Percentiles rank a stretch among this genome's conserved stretches.
phyloP scores from a whole-genome alignment of 2,888 invertebrate species.

The Loripinus fragilis region DNA sequence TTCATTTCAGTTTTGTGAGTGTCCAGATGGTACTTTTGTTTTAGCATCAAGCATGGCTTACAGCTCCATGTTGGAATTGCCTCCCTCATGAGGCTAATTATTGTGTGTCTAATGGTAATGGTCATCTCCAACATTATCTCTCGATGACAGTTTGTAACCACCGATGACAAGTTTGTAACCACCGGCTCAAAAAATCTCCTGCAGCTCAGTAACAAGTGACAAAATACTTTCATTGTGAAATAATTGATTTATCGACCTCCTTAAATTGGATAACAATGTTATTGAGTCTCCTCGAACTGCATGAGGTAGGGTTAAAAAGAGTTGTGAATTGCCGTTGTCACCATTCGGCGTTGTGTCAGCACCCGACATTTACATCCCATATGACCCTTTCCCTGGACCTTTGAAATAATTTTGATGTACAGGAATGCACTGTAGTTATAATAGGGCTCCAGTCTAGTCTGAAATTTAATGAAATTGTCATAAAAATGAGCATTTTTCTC shows the following conservation, averaged over 20 bases:
- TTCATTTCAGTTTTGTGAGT: too few relatives aligned
- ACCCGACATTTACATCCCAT: neutral
- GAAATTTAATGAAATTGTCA: conserved; percentile 18
- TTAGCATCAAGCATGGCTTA: too few relatives aligned
- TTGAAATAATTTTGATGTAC: conserved; percentile 2
- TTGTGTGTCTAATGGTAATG: too few relatives aligned
- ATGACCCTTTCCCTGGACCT: neutral
- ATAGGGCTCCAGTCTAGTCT: neutral
- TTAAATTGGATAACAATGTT: conserved; percentile 13
- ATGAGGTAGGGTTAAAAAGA: conserved; percentile 15
- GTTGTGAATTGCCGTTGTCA: neutral
- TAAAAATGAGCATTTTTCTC: neutral
- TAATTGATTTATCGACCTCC: conserved; percentile 9
- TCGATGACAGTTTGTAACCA: neutral
- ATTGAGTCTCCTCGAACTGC: neutral
- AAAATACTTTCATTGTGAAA: conserved; percentile 7
- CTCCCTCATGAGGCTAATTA: too few relatives aligned
- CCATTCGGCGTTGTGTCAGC: conserved; percentile 11
- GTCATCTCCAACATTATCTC: neutral
- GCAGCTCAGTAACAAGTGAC: conserved; percentile 6
- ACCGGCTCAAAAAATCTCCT: neutral
- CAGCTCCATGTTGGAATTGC: too few relatives aligned
- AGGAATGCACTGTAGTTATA: conserved; percentile 3
- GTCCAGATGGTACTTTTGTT: too few relatives aligned
- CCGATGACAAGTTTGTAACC: neutral